These are phyloP conservation scores for Endotricha flammealis DNA, from an alignment of 2,888 invertebrate genomes.

Conservation along the genomic window DNA sequence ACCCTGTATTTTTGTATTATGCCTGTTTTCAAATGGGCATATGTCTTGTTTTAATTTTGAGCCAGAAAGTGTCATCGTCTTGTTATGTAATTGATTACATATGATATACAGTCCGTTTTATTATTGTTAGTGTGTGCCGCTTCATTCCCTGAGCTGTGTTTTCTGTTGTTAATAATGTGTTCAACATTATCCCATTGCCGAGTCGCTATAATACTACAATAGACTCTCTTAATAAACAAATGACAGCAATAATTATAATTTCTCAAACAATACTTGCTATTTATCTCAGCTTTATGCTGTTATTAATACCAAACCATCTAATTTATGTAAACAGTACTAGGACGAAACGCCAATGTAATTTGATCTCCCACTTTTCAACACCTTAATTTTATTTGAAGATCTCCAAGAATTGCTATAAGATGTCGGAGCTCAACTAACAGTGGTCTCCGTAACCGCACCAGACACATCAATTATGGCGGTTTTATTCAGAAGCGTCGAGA, in stretches of 20 bases:
- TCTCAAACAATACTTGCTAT: conserved; percentile 15
- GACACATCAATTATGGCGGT: conserved; percentile 17
- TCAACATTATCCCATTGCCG: too few species aligned
- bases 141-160: too few species aligned
- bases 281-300: conserved; percentile 13
- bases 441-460: conserved; percentile 11
- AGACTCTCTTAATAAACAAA: too few species aligned
- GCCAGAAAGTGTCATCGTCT: too few species aligned
- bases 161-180: too few species aligned
- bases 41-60: too few species aligned
- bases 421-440: conserved; percentile 4
- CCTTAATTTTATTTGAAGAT: conserved; percentile 5
- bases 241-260: conserved; percentile 12
- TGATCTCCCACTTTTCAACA: conserved; percentile 6
- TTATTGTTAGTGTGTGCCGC: too few species aligned
- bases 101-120: too few species aligned
- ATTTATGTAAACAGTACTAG: conserved; percentile 17
- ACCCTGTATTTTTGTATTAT: too few species aligned
- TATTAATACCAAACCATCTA: conserved; percentile 16
- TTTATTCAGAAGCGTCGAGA: conserved; percentile 13
- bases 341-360: conserved; percentile 2
- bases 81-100: too few species aligned
- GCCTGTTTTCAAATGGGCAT: too few species aligned
- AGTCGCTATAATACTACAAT: too few species aligned
- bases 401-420: conserved; percentile 9